phyloP scores from a whole-genome alignment of 1,140 invertebrate species.

The Anoplolepis gracilipes region DNA sequence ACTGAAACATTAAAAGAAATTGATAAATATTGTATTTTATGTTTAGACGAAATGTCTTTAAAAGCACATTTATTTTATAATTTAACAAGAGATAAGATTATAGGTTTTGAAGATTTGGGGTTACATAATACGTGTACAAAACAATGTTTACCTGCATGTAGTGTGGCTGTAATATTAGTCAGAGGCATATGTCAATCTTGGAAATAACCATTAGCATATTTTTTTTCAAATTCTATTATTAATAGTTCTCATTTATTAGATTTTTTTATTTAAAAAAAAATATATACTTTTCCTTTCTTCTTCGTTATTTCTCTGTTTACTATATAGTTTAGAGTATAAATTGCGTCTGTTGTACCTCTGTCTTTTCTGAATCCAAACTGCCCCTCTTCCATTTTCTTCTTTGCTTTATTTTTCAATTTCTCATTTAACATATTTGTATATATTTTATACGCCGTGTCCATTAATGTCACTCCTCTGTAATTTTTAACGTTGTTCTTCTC shows the following conservation, averaged over 20 bases:
- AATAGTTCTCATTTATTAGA: neutral
- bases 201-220: conserved; percentile 14
- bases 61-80: conserved; percentile 16
- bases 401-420: no score
- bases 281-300: no score
- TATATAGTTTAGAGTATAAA: no score
- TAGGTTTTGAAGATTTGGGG: neutral
- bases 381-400: no score
- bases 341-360: no score
- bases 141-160: neutral
- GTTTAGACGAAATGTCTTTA: conserved; percentile 15
- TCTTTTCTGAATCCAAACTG: no score
- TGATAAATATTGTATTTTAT: neutral
- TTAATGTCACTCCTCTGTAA: no score
- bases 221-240: conserved; percentile 8
- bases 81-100: neutral
- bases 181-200: neutral
- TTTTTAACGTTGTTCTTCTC: no score
- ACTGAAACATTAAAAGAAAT: neutral
- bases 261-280: no score
- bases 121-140: neutral
- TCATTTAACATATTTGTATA: no score
- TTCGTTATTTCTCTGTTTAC: neutral
- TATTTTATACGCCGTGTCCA: no score
- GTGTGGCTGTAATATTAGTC: neutral